These are phyloP conservation scores for Mormyrus iriodes DNA, from an alignment of 2,113 vertebrate genomes.

Conservation along the genomic window DNA sequence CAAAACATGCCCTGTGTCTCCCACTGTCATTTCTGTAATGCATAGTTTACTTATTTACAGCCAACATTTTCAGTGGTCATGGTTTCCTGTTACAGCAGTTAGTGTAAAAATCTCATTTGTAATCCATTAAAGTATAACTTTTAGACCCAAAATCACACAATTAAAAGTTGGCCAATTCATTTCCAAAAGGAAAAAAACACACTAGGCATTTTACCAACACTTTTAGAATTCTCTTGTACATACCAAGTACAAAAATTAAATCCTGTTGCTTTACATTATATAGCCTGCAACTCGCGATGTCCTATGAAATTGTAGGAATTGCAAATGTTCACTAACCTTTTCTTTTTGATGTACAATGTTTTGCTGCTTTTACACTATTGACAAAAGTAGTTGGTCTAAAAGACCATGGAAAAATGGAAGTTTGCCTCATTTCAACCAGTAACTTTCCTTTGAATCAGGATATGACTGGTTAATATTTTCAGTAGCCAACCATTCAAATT, in stretches of 20 bases:
- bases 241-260: neutral
- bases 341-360: neutral
- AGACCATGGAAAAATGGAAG: neutral
- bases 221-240: neutral
- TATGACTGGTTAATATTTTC: neutral
- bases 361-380: neutral
- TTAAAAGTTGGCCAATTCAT: neutral
- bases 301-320: neutral
- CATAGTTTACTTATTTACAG: constrained; percentile 62
- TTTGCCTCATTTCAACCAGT: neutral
- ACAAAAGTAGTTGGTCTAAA: neutral
- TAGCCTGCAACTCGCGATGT: neutral
- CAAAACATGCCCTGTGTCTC: constrained; percentile 58
- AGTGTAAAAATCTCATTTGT: neutral
- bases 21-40: constrained; percentile 49
- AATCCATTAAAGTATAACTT: neutral
- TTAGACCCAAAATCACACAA: constrained; percentile 2
- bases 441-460: neutral
- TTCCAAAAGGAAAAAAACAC: neutral
- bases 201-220: neutral
- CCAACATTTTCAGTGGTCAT: constrained; percentile 39
- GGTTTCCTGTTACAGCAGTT: constrained; percentile 29
- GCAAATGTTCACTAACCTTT: neutral
- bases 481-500: neutral
- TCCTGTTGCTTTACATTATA: neutral